Evolutionary conservation across 1,140 invertebrate genomes (phyloP), one percentile per base, ranked within the genome.

Genomic region (Teleogryllus occipitalis): DNA sequence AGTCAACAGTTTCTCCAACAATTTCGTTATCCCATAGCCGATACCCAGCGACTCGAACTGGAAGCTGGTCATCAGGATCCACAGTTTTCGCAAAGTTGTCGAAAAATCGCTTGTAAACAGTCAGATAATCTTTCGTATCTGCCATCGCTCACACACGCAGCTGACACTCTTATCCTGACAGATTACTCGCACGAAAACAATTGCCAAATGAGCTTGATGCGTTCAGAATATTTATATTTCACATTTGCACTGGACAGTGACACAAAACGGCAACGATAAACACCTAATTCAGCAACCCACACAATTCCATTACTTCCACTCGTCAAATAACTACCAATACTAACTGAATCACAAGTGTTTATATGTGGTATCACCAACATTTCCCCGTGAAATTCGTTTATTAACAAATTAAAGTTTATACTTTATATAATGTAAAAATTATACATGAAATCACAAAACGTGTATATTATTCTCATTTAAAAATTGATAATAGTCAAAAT

Each of bases 1-100:
- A 94, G 84, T 93, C 91, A 79, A 94, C 88, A 78, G 94, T 90
- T 86, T 94, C 93, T 54, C 93, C 93, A 82, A 90, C 88, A 75
- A 95, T 85, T 86, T 95, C 94, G 15, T 86, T 84, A 82, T 92
- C 89, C 22, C 89, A 89, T 72, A 95, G 89, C 78, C 91, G 90
- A 84, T 92, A 91, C 79, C 89, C 89, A 49, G 88, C 89, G 76
- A 93, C 90, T 84, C 91, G 91, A 15, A 94, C 90, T 74, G 93
- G 93, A 82, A 94, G 86, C 82, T 93, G 91, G 86, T 94, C 93
- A 83, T 91, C 88, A 0, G 90, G 90, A 82, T 92, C 89, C 12
- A 92, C 87, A 78, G 88, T 90, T 76, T 88, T 87, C 80, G 91
- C 88, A 86, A 93, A 93, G 84, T 90, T 88, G 79, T 91, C 89